These are phyloP conservation scores for Cantharis rufa DNA, from an alignment of 2,888 invertebrate genomes.

Conservation along the genomic window DNA sequence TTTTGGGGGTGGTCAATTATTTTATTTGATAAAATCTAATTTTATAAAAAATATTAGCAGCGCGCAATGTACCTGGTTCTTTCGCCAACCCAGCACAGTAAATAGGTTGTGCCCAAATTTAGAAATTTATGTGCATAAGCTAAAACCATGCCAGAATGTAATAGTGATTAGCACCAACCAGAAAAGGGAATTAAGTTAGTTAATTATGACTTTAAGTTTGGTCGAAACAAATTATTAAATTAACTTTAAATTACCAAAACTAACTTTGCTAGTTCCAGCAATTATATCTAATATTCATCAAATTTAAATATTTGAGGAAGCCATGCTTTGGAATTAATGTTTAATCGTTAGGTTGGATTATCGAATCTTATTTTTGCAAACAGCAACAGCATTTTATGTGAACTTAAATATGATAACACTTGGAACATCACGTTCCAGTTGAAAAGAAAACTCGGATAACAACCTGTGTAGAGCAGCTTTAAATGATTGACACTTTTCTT, in stretches of 20 bases:
- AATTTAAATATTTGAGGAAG: background rate
- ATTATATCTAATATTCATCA: background rate
- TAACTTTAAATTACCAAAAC: background rate
- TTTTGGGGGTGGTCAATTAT: no score
- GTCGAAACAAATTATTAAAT: background rate
- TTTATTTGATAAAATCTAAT: no score
- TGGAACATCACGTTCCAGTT: conserved; percentile 8
- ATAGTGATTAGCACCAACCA: background rate
- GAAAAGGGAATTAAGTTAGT: background rate
- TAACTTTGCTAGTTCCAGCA: background rate
- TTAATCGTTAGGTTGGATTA: background rate
- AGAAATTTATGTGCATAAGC: background rate
- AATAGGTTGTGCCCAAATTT: background rate
- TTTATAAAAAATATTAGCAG: no score
- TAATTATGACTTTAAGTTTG: background rate
- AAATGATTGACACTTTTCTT: conserved; percentile 16
- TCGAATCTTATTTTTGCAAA: background rate
- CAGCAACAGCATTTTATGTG: background rate
- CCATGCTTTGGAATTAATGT: background rate
- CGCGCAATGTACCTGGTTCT: no score
- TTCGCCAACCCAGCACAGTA: no score
- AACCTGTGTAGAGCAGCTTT: conserved; percentile 16
- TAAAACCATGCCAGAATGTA: background rate
- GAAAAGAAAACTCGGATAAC: conserved; percentile 17
- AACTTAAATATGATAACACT: conserved; percentile 9